Evolutionary conservation across 2,888 invertebrate species (phyloP).

Genomic region (Drosophila stalkeri): DNA sequence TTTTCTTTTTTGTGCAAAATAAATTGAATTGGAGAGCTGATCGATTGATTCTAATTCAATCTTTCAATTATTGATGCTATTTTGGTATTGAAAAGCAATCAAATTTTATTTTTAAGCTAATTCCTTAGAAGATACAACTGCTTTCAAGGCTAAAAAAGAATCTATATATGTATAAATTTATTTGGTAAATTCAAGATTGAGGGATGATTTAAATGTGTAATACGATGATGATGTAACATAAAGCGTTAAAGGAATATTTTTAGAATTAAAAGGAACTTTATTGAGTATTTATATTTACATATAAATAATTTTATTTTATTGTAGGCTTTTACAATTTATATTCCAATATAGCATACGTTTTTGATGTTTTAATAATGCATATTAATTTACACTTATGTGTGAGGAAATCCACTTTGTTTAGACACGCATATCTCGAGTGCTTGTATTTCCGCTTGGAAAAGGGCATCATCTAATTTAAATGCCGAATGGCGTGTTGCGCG

Average conservation of each 20-base stretch:
- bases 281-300: too few relatives aligned
- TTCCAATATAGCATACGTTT: neutral
- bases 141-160: neutral
- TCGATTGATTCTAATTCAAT: constrained; percentile 6
- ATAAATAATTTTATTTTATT: neutral
- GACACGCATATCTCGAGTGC: neutral
- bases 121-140: neutral
- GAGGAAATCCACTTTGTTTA: neutral
- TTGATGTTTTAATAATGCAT: too few relatives aligned
- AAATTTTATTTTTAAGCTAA: neutral
- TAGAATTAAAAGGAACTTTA: neutral
- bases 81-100: neutral
- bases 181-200: neutral
- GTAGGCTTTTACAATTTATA: too few relatives aligned
- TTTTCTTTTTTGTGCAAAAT: neutral
- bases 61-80: neutral
- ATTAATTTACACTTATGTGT: neutral
- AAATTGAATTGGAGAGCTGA: constrained; percentile 3
- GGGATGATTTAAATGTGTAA: neutral
- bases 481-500: constrained; percentile 12
- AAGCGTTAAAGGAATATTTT: neutral
- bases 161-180: neutral
- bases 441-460: constrained; percentile 1
- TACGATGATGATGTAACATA: neutral
- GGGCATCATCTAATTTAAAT: constrained; percentile 18